Evolutionary conservation across 92 coral and sea anemone genomes (phyloP), one percentile per base, ranked within the genome.

Genomic region (Epizoanthus illoricatus): DNA sequence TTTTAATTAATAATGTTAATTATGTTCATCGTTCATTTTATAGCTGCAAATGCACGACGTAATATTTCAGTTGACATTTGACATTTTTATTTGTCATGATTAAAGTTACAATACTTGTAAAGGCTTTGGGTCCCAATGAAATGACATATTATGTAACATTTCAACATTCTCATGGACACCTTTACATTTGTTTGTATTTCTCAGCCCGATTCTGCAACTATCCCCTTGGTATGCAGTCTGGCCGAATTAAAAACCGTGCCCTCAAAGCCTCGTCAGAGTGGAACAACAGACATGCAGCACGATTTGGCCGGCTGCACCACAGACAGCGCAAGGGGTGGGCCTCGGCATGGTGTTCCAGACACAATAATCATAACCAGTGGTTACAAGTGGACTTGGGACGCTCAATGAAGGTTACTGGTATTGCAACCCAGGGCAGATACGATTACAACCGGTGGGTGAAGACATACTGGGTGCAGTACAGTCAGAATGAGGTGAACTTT

Each of bases 361-460:
- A 59, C 42, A 85, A 86, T 8, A 86, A 90, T 68, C 82, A 86
- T 59, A 72, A 81, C 62, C 93, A 90, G 71, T 94, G 91, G 92
- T 84, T 88, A 19, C 89, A 88, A 85, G 67, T 92, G 74, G 88
- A 86, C 73, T 65, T 91, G 16, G 87, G 89, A 23, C 65, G 84
- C 23, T 28, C 94, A 36, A 71, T 71, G 84, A 80, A 79, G 80
- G 74, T 96, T 39, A 91, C 93, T 4, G 93, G 97, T 24, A 88
- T 96, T 59, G 97, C 94, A n/a, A 94, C 87, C 5, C 96, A 93
- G 66, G 99, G 99, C 10, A 84, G 89, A 45, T 87, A 87, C n/a
- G 89, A 84, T 69, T 63, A 87, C 0, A 85, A 84, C 75, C 84
- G 86, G 5, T 88, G 89, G 87, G 94, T 90, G 33, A 91, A 79